Percentiles rank a stretch among this genome's conserved stretches.
Evolutionary conservation across 2,797 vertebrate genomes (phyloP).

Genomic region (Crossoptilon crossoptilon): DNA sequence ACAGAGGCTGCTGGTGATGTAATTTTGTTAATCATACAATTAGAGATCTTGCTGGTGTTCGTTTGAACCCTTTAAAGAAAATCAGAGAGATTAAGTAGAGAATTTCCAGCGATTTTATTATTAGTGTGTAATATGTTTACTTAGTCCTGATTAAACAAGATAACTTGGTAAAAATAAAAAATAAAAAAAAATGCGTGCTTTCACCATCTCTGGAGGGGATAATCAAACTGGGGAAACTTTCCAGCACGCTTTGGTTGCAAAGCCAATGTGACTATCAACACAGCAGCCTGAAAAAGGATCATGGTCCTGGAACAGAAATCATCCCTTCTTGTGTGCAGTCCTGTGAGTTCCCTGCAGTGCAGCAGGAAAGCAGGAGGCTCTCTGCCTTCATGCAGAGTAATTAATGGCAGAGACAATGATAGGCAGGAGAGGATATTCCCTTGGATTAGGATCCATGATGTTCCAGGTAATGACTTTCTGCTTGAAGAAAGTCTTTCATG

Average conservation of each 20-base stretch:
- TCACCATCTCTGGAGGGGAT: slow-evolving; percentile 34
- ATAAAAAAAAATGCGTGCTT: not conserved
- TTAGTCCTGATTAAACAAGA: slow-evolving; percentile 62
- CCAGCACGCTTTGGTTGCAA: not conserved
- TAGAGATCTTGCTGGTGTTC: slow-evolving; percentile 48
- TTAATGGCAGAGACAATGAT: not conserved
- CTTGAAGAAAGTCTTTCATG: slow-evolving; percentile 42
- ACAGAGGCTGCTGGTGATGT: slow-evolving; percentile 54
- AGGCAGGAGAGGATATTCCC: not conserved
- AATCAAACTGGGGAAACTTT: slow-evolving; percentile 43
- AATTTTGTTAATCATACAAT: slow-evolving; percentile 62
- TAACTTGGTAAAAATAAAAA: not conserved
- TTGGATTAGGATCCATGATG: slow-evolving; percentile 6
- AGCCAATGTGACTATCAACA: not conserved
- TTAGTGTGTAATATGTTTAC: slow-evolving; percentile 62
- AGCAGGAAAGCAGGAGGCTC: not conserved
- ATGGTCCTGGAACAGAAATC: slow-evolving; percentile 12
- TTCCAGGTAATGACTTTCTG: slow-evolving; percentile 10
- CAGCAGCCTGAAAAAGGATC: slow-evolving; percentile 18
- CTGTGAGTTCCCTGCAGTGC: not conserved
- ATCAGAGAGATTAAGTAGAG: slow-evolving; percentile 51
- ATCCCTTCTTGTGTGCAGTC: not conserved
- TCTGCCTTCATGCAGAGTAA: not conserved
- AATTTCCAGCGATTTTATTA: slow-evolving; percentile 68
- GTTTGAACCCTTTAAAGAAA: slow-evolving; percentile 52